Evolutionary conservation across 1,140 invertebrate species (phyloP).

Genomic region (Leucophenga varia): DNA sequence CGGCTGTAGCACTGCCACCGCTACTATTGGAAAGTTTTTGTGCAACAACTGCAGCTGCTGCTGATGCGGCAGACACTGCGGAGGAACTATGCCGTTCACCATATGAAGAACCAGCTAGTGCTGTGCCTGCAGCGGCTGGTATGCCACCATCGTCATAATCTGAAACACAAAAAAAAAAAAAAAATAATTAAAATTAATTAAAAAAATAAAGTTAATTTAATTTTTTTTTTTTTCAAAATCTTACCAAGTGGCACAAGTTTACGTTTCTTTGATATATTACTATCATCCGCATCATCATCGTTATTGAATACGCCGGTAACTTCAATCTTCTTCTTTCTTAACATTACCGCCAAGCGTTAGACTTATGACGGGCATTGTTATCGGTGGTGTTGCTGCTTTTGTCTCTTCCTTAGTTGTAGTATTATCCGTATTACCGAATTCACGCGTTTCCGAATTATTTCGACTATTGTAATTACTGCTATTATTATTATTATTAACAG

Average conservation of each 20-base stretch:
- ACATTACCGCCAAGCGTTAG: slow-evolving; percentile 45
- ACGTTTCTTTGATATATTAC: slow-evolving; percentile 69
- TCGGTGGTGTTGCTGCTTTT: slow-evolving; percentile 41
- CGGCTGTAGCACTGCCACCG: slow-evolving; percentile 6
- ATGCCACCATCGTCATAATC: slow-evolving; percentile 65
- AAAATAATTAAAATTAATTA: neutral
- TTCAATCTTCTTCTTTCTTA: slow-evolving; percentile 77
- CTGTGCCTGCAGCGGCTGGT: slow-evolving; percentile 14
- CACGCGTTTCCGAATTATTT: too few relatives aligned
- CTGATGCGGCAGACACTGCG: slow-evolving; percentile 40
- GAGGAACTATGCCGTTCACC: slow-evolving; percentile 34
- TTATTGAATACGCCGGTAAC: slow-evolving; percentile 90
- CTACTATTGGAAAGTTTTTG: slow-evolving; percentile 37
- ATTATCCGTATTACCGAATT: too few relatives aligned
- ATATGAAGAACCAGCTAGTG: slow-evolving; percentile 9
- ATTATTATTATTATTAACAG: too few relatives aligned
- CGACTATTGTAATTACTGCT: too few relatives aligned
- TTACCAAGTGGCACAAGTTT: slow-evolving; percentile 81
- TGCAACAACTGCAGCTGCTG: slow-evolving; percentile 42
- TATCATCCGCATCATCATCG: slow-evolving; percentile 80
- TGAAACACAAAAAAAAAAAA: slow-evolving; percentile 35
- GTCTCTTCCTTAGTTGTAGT: too few relatives aligned
- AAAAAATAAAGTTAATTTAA: slow-evolving; percentile 3
- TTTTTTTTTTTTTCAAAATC: neutral
- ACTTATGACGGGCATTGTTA: slow-evolving; percentile 46